phyloP scores from a whole-genome alignment of 2,888 invertebrate species.

The Diplazon laetatorius region DNA sequence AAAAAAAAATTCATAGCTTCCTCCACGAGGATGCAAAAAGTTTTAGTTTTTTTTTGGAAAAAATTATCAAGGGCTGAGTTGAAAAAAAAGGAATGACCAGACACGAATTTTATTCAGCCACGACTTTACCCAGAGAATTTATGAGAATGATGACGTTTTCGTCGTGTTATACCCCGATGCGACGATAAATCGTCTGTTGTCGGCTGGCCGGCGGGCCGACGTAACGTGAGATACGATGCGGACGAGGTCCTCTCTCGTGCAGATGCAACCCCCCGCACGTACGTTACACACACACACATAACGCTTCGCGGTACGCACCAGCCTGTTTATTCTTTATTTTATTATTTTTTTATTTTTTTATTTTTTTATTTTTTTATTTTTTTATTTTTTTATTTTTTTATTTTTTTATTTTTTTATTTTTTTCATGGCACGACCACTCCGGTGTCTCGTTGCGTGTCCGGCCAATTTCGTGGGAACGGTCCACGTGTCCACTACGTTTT shows the following conservation, averaged over 20 bases:
- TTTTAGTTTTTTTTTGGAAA: neutral
- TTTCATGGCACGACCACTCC: slow-evolving; percentile 28
- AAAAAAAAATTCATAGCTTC: no score
- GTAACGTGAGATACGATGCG: slow-evolving; percentile 59
- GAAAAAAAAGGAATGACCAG: neutral
- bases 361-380: slow-evolving; percentile 12
- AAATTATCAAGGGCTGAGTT: slow-evolving; percentile 5
- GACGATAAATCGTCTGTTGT: slow-evolving; percentile 61
- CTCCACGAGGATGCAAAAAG: no score
- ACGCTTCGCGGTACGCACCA: slow-evolving; percentile 18
- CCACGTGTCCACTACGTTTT: slow-evolving; percentile 27
- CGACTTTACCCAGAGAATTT: slow-evolving; percentile 47
- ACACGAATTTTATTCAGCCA: slow-evolving; percentile 30
- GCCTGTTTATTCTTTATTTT: slow-evolving; percentile 28
- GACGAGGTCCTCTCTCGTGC: slow-evolving; percentile 30
- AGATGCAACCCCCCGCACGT: slow-evolving; percentile 25
- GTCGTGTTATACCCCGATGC: slow-evolving; percentile 59
- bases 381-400: neutral
- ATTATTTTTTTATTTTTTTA: neutral
- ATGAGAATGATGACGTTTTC: slow-evolving; percentile 62
- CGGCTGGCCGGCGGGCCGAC: slow-evolving; percentile 49
- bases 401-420: slow-evolving; percentile 10
- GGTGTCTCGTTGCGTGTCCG: slow-evolving; percentile 41
- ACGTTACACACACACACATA: slow-evolving; percentile 45
- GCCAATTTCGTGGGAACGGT: slow-evolving; percentile 44